Evolutionary conservation across 2,797 vertebrate species (phyloP).

Genomic region (Potorous gilbertii): DNA sequence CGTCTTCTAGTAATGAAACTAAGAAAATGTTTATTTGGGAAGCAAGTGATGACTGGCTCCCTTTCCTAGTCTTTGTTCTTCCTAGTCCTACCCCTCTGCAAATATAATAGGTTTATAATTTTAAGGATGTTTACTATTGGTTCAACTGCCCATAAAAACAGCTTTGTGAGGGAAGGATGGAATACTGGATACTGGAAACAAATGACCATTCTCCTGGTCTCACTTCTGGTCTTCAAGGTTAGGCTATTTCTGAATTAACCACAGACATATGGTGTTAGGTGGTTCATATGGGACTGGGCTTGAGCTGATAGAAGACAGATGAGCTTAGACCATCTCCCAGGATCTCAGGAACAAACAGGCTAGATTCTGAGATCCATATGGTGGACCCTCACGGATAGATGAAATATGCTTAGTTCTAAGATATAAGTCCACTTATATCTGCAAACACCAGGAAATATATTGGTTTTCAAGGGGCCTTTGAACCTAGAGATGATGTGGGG

Average conservation of each 20-base stretch:
- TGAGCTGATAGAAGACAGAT: not conserved
- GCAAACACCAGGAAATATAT: not conserved
- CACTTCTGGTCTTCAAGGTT: not conserved
- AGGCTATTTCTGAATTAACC: not conserved
- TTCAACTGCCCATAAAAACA: slow-evolving; percentile 31
- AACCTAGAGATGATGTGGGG: not conserved
- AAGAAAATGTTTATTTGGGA: slow-evolving; percentile 41
- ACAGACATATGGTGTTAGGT: not conserved
- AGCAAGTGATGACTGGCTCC: slow-evolving; percentile 15
- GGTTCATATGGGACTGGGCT: not conserved
- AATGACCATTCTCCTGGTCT: not conserved
- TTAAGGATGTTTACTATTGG: slow-evolving; percentile 23
- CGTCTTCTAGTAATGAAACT: slow-evolving; percentile 37
- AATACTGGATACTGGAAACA: not conserved
- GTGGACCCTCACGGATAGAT: not conserved
- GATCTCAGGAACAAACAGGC: not conserved
- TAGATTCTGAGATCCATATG: not conserved
- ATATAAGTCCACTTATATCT: not conserved
- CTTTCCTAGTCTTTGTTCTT: slow-evolving; percentile 19
- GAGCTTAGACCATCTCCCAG: not conserved
- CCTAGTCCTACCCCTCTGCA: slow-evolving; percentile 9
- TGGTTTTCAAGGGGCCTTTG: not conserved
- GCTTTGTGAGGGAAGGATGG: slow-evolving; percentile 22
- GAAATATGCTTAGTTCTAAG: not conserved
- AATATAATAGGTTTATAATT: slow-evolving; percentile 32